Conservation (phyloP, 2,888 invertebrate genomes). For the Ceratothoa steindachneri region DNA sequence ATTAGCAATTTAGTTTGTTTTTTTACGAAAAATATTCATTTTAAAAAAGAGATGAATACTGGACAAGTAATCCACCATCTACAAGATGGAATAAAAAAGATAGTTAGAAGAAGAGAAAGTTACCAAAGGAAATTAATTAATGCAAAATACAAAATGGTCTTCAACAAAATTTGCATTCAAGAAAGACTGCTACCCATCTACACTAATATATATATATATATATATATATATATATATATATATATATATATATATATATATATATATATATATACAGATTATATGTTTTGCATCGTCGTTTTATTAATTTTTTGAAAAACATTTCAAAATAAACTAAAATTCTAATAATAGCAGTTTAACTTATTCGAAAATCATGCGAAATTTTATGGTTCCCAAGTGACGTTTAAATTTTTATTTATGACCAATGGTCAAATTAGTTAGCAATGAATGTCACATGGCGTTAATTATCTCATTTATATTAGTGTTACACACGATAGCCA, state of each 20-base stretch:
- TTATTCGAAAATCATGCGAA: conserved; percentile 2
- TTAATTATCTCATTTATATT: background rate
- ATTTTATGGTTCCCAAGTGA: background rate
- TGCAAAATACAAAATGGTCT: too few relatives aligned
- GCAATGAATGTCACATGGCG: background rate
- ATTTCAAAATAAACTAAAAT: background rate
- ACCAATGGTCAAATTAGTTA: background rate
- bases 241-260: background rate
- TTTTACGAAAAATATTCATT: too few relatives aligned
- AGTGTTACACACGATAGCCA: background rate
- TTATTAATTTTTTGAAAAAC: background rate
- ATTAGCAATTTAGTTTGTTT: too few relatives aligned
- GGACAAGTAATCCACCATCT: too few relatives aligned
- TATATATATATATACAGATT: background rate
- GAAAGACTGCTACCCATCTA: too few relatives aligned
- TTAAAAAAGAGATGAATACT: too few relatives aligned
- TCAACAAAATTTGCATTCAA: too few relatives aligned
- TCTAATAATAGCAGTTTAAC: background rate
- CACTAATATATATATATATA: background rate
- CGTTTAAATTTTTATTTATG: background rate
- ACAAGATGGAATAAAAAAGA: too few relatives aligned
- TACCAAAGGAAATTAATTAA: too few relatives aligned
- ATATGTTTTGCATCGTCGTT: background rate
- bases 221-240: background rate
- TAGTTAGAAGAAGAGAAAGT: too few relatives aligned